Base-by-base conservation (phyloP, 2,888 invertebrate species). In the Blera fallax region DNA sequence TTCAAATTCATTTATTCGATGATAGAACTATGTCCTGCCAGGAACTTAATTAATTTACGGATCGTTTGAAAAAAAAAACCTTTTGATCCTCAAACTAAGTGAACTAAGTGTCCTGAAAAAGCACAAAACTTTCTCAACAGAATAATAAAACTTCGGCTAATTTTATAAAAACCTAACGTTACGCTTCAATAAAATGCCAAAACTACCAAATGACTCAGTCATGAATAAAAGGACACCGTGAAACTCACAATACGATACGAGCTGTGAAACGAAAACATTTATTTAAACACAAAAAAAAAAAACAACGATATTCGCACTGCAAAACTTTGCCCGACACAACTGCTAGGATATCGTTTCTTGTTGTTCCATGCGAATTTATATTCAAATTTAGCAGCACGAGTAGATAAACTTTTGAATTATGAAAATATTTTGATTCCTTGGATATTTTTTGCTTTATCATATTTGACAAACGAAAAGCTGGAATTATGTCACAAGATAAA, bases 381-480 rank as follows among this genome's bases (percentile, higher is more conserved):
- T 40, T 18, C 48, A 40, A 73, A 40, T 50, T 52, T 56, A 67
- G 40, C 56, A 34, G 27, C 73, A 62, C 27, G 37, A 29, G 52
- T 40, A 73, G 73, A 73, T 73, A 73, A 62, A 73, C 50, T 73
- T 62, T 62, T 73, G 62, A 62, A 52, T 52, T 62, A 73, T 73
- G 73, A 73, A 73, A 73, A 73, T 29, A 62, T 73, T 62, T 73
- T 73, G 73, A 62, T 73, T 73, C 73, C 62, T 60, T 40, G 14
- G 40, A 40, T 62, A 48, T 34, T 37, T 34, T 37, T 45, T 18
- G 56, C 58, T 70, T 70, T 58, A 58, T 29, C 24, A 45, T 29
- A 58, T 60, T 72, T 72, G 72, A 60, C 48, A 60, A n/a, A 60
- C 72, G 48, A 7, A 37, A 48, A 72, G 72, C 60, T 60, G 45